Conservation (phyloP, 2,113 vertebrate species). For the Diadophis punctatus region DNA sequence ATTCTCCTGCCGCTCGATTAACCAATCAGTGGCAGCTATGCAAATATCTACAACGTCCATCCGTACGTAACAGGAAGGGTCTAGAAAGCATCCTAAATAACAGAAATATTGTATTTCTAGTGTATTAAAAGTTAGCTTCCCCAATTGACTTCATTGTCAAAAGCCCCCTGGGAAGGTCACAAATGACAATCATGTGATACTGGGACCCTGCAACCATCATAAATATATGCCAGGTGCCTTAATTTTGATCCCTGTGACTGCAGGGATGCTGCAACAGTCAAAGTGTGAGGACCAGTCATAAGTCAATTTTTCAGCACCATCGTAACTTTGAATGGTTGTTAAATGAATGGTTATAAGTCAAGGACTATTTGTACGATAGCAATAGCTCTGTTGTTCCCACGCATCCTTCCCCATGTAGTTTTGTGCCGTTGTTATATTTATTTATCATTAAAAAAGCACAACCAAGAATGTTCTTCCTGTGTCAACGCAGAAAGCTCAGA, state of each 20-base stretch:
- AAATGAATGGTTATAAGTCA: too few relatives aligned
- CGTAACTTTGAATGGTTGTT: too few relatives aligned
- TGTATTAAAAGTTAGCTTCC: neutral
- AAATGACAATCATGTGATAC: neutral
- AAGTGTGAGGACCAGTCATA: neutral
- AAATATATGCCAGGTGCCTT: neutral
- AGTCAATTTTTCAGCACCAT: neutral
- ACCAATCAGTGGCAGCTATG: too few relatives aligned
- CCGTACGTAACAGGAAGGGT: too few relatives aligned
- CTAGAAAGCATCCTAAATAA: too few relatives aligned
- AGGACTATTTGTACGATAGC: neutral
- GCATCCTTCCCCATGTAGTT: neutral
- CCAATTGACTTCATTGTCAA: neutral
- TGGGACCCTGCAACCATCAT: neutral
- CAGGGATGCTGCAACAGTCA: neutral
- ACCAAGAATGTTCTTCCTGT: too few relatives aligned
- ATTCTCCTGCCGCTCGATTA: too few relatives aligned
- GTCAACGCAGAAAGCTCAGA: too few relatives aligned
- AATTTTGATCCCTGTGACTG: neutral
- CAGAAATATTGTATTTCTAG: too few relatives aligned
- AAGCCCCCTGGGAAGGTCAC: neutral
- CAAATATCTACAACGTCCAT: too few relatives aligned
- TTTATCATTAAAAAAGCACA: neutral
- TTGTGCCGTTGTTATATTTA: slow-evolving; percentile 8
- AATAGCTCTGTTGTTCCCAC: neutral